Percentiles rank a stretch among this genome's conserved stretches.
Conservation (phyloP, 2,797 vertebrate genomes). For the Heliangelus exortis region DNA sequence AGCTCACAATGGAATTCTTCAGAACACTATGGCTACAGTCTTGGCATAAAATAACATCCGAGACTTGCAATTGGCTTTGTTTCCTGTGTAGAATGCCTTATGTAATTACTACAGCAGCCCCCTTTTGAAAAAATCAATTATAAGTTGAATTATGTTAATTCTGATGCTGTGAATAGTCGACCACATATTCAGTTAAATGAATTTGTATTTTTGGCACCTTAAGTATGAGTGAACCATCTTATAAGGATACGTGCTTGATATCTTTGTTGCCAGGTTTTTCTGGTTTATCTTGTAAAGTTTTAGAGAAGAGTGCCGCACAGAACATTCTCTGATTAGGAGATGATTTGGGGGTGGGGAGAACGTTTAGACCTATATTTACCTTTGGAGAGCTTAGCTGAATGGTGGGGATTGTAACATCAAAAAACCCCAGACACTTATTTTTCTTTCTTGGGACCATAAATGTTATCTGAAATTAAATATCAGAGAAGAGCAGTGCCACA, state of each 20-base stretch:
- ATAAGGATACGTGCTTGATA: not conserved
- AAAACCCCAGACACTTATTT: not conserved
- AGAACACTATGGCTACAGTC: not conserved
- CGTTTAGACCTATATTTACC: not conserved
- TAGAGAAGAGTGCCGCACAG: not conserved
- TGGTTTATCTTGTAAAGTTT: not conserved
- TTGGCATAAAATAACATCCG: conserved; percentile 39
- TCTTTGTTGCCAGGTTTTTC: not conserved
- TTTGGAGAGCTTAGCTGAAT: not conserved
- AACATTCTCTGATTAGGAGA: not conserved
- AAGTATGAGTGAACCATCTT: not conserved
- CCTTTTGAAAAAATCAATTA: conserved; percentile 30
- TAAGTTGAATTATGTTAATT: conserved; percentile 9
- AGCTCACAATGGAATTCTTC: conserved; percentile 4
- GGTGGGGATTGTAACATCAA: not conserved
- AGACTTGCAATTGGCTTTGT: conserved; percentile 5
- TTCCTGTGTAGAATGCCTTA: not conserved
- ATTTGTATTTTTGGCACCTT: not conserved
- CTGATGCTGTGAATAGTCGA: not conserved
- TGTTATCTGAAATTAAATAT: not conserved
- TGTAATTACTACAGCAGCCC: conserved; percentile 2
- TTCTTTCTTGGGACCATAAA: not conserved
- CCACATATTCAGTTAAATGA: not conserved
- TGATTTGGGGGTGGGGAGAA: not conserved
- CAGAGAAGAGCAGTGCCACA: not conserved